phyloP scores from a whole-genome alignment of 2,888 invertebrate species.

The Tineola bisselliella region DNA sequence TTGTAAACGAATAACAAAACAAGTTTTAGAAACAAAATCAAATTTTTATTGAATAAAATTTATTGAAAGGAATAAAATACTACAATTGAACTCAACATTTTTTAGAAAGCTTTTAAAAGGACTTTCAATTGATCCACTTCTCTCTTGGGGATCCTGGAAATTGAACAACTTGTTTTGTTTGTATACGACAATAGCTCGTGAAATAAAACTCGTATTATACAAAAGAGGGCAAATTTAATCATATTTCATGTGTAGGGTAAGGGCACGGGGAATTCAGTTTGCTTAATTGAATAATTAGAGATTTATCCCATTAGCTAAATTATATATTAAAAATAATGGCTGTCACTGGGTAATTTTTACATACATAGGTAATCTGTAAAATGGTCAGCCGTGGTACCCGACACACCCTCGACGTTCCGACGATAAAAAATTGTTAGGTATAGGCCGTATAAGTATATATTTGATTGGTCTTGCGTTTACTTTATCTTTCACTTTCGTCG shows the following conservation, averaged over 20 bases:
- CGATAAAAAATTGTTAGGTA: too few species aligned
- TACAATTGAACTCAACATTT: not conserved
- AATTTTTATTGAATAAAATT: not conserved
- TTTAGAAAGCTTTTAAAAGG: not conserved
- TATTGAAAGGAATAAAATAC: not conserved
- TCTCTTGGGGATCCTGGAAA: constrained; percentile 26
- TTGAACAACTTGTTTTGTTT: constrained; percentile 40
- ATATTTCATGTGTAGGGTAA: not conserved
- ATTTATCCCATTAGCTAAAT: not conserved
- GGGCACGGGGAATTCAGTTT: not conserved
- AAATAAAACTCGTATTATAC: not conserved
- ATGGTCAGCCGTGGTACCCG: too few species aligned
- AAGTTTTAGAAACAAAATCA: not conserved
- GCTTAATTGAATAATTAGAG: not conserved
- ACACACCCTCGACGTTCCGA: too few species aligned
- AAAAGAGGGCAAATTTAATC: not conserved
- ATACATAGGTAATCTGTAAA: too few species aligned
- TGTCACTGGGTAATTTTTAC: too few species aligned
- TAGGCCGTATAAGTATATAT: too few species aligned
- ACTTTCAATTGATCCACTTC: not conserved
- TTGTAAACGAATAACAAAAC: not conserved
- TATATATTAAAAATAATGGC: too few species aligned
- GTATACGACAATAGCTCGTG: not conserved
- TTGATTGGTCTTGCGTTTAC: too few species aligned
- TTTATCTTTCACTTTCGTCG: too few species aligned